Evolutionary conservation across 2,797 vertebrate genomes (phyloP), one percentile per base, ranked within the genome.

Genomic region (Columba guinea): DNA sequence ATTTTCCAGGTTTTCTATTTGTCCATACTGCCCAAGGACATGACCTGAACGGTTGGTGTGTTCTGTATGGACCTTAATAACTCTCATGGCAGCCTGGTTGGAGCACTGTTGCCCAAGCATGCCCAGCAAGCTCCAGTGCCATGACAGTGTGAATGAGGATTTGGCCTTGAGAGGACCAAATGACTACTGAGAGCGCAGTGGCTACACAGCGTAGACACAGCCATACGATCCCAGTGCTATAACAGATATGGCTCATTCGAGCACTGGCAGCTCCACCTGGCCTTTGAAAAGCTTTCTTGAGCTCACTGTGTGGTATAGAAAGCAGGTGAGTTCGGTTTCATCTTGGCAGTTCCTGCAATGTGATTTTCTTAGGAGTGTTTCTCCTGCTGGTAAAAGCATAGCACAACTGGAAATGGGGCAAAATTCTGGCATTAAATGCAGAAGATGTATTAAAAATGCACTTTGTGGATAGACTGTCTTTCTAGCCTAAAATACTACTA

Each of bases 21-120:
- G 28, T 37, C 39, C 48, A 59, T 14, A 37, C 10, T 63, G 44
- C 52, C n/a, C 12, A 46, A 23, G 35, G 34, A 41, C 27, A 17
- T 58, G 4, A 70, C 4, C 21, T 37, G 23, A 70, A 65, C 4
- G 26, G 16, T 49, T 0, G 0, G 4, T 30, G 37, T 70, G 9
- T 5, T 28, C 69, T 73, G 1, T 28, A 26, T 37, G 28, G 18
- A 55, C 16, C 56, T 70, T 46, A 39, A 7, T 41, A 62, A 9
- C 73, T 69, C 34, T 73, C 15, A 35, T 24, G 59, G 7, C 13
- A 56, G 2, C 14, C 30, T 53, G 21, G 1, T 1, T 78, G 44
- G 9, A 11, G 21, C 10, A 32, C 21, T 18, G 19, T 15, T 76
- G 37, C 41, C 7, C 32, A 18, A 44, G 49, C 24, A 48, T 1